Evolutionary conservation across 2,113 vertebrate species (phyloP).

Genomic region (Podarcis muralis): DNA sequence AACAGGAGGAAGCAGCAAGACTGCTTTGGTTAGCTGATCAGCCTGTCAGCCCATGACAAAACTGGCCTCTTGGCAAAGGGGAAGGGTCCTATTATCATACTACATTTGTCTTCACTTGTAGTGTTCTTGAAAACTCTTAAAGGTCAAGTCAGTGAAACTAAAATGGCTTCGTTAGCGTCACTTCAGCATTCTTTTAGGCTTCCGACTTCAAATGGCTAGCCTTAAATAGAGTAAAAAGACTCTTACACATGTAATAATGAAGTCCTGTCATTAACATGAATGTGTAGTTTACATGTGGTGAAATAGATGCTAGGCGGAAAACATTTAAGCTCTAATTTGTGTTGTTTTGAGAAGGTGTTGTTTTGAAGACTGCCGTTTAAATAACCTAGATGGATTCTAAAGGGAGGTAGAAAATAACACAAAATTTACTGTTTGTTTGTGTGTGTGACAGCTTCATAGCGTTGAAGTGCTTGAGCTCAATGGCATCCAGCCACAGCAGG

Average conservation of each 20-base stretch:
- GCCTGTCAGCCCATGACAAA: not conserved
- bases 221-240: no score
- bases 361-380: not conserved
- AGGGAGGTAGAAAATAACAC: not conserved
- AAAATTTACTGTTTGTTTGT: fast-evolving
- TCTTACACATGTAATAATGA: no score
- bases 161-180: not conserved
- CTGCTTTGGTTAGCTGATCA: not conserved
- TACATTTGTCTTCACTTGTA: not conserved
- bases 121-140: not conserved
- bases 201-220: no score
- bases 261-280: no score
- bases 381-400: not conserved
- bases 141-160: not conserved
- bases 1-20: not conserved
- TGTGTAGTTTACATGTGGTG: not conserved
- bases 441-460: slow-evolving; percentile 50
- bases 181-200: no score
- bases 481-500: slow-evolving; percentile 59
- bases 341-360: not conserved
- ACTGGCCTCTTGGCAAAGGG: not conserved
- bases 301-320: not conserved
- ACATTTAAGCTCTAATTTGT: no score
- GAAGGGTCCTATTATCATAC: not conserved
- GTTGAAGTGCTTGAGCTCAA: slow-evolving; percentile 65